Percentiles rank a stretch among this genome's conserved stretches.
Conservation (phyloP, 1,140 invertebrate genomes). For the Pemphigus obesinymphae region DNA sequence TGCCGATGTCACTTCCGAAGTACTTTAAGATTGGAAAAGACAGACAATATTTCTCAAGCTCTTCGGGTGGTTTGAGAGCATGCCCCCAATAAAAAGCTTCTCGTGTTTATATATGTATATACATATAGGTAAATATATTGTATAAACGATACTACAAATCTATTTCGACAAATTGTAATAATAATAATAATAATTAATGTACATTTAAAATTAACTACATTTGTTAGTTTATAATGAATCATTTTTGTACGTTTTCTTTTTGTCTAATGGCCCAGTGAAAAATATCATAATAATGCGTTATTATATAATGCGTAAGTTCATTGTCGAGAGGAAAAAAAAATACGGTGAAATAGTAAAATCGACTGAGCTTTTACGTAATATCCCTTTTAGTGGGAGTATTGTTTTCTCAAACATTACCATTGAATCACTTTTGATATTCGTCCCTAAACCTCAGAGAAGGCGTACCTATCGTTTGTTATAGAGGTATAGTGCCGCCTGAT, state of each 20-base stretch:
- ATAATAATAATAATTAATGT: background rate
- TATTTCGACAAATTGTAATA: background rate
- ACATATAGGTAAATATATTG: background rate
- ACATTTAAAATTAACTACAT: background rate
- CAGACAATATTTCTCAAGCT: no score
- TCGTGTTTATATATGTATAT: no score
- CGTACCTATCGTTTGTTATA: no score
- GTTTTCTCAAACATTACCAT: background rate
- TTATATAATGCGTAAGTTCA: no score
- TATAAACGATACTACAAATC: background rate
- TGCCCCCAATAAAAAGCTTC: no score
- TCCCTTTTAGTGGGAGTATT: background rate
- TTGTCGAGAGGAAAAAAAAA: background rate
- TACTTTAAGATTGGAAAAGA: no score
- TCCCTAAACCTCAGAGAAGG: no score
- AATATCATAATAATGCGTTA: background rate
- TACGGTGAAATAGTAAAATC: background rate
- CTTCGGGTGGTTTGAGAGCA: no score
- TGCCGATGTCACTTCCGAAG: no score
- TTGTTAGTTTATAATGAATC: background rate
- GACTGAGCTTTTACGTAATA: background rate
- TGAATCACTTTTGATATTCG: background rate
- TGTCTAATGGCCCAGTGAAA: background rate
- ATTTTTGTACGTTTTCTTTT: background rate
- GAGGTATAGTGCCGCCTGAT: no score